phyloP scores from a whole-genome alignment of 1,140 invertebrate genomes.

The Meteorus sp. region DNA sequence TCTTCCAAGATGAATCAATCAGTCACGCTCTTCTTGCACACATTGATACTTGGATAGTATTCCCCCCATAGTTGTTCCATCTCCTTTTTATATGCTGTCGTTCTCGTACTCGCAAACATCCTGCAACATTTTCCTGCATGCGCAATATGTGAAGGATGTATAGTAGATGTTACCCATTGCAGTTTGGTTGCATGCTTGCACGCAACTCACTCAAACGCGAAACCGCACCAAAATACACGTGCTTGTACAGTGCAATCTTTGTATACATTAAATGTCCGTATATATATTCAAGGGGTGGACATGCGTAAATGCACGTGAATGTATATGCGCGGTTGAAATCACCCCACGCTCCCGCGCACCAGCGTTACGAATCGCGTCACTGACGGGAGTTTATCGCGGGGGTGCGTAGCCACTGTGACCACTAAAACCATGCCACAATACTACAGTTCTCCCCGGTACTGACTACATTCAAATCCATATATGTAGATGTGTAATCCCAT shows the following conservation, averaged over 20 bases:
- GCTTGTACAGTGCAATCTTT: neutral
- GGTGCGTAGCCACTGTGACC: conserved; percentile 55
- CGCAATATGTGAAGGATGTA: too few species aligned
- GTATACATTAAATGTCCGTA: too few species aligned
- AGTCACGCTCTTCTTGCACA: conserved; percentile 53
- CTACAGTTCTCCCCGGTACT: conserved; percentile 10
- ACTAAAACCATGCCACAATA: conserved; percentile 43
- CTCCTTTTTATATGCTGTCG: conserved; percentile 34
- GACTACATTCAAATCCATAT: neutral
- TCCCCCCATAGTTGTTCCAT: too few species aligned
- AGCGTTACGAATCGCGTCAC: conserved; percentile 51
- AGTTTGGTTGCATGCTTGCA: conserved; percentile 6
- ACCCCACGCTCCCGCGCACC: conserved; percentile 30
- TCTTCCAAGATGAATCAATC: conserved; percentile 48
- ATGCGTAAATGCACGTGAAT: neutral
- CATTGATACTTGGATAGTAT: conserved; percentile 51
- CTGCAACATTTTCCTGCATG: conserved; percentile 26
- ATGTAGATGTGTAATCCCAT: too few species aligned
- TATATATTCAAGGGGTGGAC: neutral
- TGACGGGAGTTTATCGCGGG: conserved; percentile 51
- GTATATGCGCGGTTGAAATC: conserved; percentile 24
- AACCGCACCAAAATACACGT: conserved; percentile 8
- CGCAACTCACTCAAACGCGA: neutral
- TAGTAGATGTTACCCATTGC: too few species aligned
- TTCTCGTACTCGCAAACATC: conserved; percentile 11